Base-by-base conservation (phyloP, 2,888 invertebrate genomes). In the Tiliacea citrago region DNA sequence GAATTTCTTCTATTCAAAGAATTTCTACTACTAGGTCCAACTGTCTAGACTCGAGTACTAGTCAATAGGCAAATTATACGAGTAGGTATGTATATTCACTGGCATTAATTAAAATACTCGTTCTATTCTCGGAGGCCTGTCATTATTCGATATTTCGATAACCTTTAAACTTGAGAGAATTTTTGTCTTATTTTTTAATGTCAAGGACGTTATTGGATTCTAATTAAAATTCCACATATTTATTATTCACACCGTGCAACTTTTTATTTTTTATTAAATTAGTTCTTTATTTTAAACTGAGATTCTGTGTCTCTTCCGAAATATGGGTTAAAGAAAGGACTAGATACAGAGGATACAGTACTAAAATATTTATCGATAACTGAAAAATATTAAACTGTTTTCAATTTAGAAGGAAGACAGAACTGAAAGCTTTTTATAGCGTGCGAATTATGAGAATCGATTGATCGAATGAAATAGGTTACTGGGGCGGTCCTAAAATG, bases 131-230 rank as follows among this genome's bases (percentile, higher is more conserved):
- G 47, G 21, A 72, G 16, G n/a, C n/a, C 29, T 45, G 42, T 45
- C 35, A 62, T 61, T 60, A 68, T 65, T 47, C 45, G 18, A 29
- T 77, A n/a, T 49, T 42, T 60, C 21, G n/a, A 69, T 71, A 69
- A 83, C 81, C 86, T 86, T 76, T 78, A 68, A 81, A 42, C 81
- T 75, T 55, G 55, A 68, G 51, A 51, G 53, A 73, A 76, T 63
- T 68, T 45, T 61, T 63, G 60, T 73, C 49, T 53, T 66, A 58
- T 57, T 24, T 49, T 51, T 62, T 65, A 83, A 86, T 86, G 86
- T 73, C 81, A 86, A 86, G 85, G 85, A 65, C 75, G 65, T 12
- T 58, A 57, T 53, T 60, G 29, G 57, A 71, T 73, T 73, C 10
- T 47, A 62, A 72, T 71, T 63, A 58, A 49, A 62, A 42, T 66